Percentiles rank a stretch among this genome's conserved stretches.
These are phyloP conservation scores for Athetis lepigone DNA, from an alignment of 2,888 invertebrate genomes.

Conservation along the genomic window DNA sequence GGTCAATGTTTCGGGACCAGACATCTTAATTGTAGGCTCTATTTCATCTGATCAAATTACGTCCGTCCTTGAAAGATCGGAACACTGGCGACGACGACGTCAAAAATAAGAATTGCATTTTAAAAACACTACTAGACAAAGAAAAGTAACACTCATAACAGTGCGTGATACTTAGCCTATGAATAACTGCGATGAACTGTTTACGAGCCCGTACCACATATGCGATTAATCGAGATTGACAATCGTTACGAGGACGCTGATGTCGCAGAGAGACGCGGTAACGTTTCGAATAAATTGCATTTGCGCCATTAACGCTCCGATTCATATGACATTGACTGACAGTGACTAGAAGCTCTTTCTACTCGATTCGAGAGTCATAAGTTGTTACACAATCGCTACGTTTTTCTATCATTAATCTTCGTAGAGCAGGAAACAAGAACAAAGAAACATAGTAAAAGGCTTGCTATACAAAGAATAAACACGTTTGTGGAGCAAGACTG, in stretches of 20 bases:
- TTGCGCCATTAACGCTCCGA: constrained; percentile 42
- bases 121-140: background rate
- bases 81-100: background rate
- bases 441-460: constrained; percentile 20
- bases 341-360: constrained; percentile 44
- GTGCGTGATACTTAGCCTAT: constrained; percentile 27
- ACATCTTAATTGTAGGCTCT: constrained; percentile 27
- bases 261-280: constrained; percentile 34
- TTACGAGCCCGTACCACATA: constrained; percentile 44
- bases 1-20: constrained; percentile 13
- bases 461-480: constrained; percentile 22
- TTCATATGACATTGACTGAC: constrained; percentile 53
- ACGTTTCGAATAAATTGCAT: constrained; percentile 57
- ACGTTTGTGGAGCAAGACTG: constrained; percentile 13
- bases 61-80: constrained; percentile 14
- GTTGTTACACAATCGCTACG: constrained; percentile 28
- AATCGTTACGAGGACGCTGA: constrained; percentile 52
- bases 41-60: constrained; percentile 31
- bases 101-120: constrained; percentile 6
- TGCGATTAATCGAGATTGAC: constrained; percentile 55
- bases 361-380: constrained; percentile 47
- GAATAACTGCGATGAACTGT: constrained; percentile 20
- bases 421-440: constrained; percentile 23
- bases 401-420: constrained; percentile 42
- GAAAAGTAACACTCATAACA: constrained; percentile 30